Evolutionary conservation across 1,140 invertebrate species (phyloP), one percentile per base, ranked within the genome.

Genomic region (Lysiphlebus fabarum): DNA sequence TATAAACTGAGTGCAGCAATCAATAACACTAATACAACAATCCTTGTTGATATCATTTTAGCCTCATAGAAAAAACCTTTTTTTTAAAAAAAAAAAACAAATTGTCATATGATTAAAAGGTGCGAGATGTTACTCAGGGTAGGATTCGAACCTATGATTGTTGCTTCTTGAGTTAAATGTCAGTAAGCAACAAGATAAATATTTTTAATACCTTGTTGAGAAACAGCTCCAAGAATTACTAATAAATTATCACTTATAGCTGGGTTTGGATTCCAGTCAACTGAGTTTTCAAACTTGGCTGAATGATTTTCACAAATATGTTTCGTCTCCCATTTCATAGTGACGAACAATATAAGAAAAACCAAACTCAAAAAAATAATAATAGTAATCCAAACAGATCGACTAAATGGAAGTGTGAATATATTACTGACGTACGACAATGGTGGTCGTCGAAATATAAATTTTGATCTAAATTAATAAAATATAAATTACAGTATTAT

Each of bases 391-490:
- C 86, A 88, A 1, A 87, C 83, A 2, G 73, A 71, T 6, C 62
- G 71, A 53, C 81, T 72, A 65, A 88, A 88, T 0, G 86, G 85
- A 44, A 87, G 62, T 10, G 79, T 65, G 61, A 85, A 88, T 26
- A 87, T 78, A 66, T 87, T 87, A 48, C 80, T 82, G 26, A 86
- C 81, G 61, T 83, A 86, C 0, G 85, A 87, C n/a, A 88, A 67
- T 62, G 87, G 84, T 6, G 86, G 86, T 69, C 84, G 81, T 34
- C 83, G 80, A 66, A 88, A 87, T 11, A 88, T 80, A 68, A 87
- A 87, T 61, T 81, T 82, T 0, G 82, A 83, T 40, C 83, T 77
- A 38, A 5, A 49, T 33, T 33, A 26, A 11, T 11, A 43, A 1
- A 53, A 58, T 45, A 26, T 6, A 43, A 56, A 55, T 37, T 4